Evolutionary conservation across 2,888 invertebrate genomes (phyloP).

Genomic region (Ligdia adustata): DNA sequence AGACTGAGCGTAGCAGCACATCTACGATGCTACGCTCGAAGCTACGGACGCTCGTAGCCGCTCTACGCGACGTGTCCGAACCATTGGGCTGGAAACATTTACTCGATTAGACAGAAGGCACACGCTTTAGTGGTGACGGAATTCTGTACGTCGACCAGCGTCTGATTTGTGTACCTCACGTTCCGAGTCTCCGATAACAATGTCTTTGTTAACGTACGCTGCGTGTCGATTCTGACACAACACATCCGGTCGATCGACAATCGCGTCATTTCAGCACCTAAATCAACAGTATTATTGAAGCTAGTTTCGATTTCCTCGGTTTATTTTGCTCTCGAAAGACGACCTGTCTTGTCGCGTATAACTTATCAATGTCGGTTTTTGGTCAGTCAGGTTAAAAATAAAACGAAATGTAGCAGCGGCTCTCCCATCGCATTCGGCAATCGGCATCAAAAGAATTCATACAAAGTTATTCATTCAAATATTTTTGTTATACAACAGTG

Average conservation of each 20-base stretch:
- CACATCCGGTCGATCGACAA: constrained; percentile 32
- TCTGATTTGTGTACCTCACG: constrained; percentile 49
- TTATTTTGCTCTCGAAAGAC: constrained; percentile 62
- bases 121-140: constrained; percentile 70
- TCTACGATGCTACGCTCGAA: constrained; percentile 44
- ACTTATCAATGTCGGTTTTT: constrained; percentile 70
- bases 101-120: constrained; percentile 76
- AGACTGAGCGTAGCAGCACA: constrained; percentile 51
- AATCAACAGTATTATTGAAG: constrained; percentile 33
- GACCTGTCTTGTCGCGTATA: constrained; percentile 64
- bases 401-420: constrained; percentile 62
- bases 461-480: no score
- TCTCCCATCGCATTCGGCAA: constrained; percentile 58
- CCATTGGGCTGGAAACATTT: constrained; percentile 73
- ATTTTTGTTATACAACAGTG: no score
- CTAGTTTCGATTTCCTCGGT: constrained; percentile 50
- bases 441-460: no score
- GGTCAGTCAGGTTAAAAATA: constrained; percentile 57
- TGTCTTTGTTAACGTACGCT: constrained; percentile 24
- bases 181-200: constrained; percentile 37
- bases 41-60: constrained; percentile 58
- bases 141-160: constrained; percentile 56
- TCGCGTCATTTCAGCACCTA: constrained; percentile 27
- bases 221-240: constrained; percentile 22
- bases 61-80: constrained; percentile 65